phyloP scores from a whole-genome alignment of 2,888 invertebrate genomes.

The Dynastes maya region DNA sequence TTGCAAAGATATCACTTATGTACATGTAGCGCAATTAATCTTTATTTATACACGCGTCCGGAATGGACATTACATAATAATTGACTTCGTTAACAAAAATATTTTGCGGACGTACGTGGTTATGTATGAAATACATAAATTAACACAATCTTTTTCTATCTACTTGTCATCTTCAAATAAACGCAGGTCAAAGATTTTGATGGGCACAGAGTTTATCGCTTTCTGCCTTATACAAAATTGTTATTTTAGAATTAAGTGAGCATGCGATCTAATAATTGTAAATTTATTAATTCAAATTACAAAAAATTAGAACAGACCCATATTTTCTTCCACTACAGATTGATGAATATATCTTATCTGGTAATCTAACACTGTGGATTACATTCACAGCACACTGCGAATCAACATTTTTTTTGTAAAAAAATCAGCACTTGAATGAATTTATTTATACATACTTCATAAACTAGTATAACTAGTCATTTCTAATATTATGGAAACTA shows the following conservation, averaged over 20 bases:
- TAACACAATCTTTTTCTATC: background rate
- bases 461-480: too few species aligned
- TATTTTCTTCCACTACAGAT: too few species aligned
- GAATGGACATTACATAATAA: constrained; percentile 24
- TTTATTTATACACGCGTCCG: constrained; percentile 22
- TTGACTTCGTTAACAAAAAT: constrained; percentile 36
- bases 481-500: too few species aligned
- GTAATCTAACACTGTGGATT: too few species aligned
- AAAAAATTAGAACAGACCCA: too few species aligned
- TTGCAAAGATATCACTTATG: background rate
- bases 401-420: too few species aligned
- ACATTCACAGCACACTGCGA: too few species aligned
- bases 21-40: constrained; percentile 1
- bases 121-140: constrained; percentile 6
- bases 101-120: constrained; percentile 31
- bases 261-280: background rate
- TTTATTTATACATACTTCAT: too few species aligned
- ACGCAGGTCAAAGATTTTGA: constrained; percentile 40
- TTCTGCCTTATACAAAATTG: constrained; percentile 39
- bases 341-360: too few species aligned
- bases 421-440: too few species aligned
- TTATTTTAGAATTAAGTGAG: constrained; percentile 14
- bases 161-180: constrained; percentile 6
- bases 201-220: constrained; percentile 37
- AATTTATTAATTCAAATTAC: too few species aligned